Evolutionary conservation across 2,797 vertebrate genomes (phyloP).

Genomic region (Gymnocypris eckloni): DNA sequence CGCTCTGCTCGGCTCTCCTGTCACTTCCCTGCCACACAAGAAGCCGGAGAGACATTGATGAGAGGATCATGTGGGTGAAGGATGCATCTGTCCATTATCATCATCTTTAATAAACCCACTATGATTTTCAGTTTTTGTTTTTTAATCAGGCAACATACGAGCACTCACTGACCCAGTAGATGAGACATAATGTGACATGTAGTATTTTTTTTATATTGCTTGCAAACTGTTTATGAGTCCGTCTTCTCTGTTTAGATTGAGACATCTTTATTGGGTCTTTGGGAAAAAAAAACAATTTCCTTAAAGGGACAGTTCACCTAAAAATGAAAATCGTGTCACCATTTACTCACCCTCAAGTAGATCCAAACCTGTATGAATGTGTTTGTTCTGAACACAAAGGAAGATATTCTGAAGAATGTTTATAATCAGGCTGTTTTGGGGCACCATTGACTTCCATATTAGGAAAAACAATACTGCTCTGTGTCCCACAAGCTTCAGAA

Average conservation of each 20-base stretch:
- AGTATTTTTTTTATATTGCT: conserved; percentile 27
- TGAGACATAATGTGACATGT: conserved; percentile 55
- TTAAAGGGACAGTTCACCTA: no score
- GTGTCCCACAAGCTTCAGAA: no score
- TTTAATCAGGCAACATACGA: conserved; percentile 71
- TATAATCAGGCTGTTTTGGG: no score
- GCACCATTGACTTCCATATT: no score
- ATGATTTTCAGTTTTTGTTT: conserved; percentile 49
- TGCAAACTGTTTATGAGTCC: not conserved
- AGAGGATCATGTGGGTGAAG: conserved; percentile 34
- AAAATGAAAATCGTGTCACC: no score
- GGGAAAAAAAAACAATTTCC: no score
- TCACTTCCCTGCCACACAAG: conserved; percentile 32
- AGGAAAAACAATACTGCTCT: no score
- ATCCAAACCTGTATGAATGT: no score
- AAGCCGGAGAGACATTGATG: conserved; percentile 20
- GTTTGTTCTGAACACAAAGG: no score
- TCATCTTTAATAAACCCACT: conserved; percentile 74
- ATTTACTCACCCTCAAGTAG: no score
- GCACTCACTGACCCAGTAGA: conserved; percentile 73
- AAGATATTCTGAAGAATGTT: no score
- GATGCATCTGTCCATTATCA: conserved; percentile 66
- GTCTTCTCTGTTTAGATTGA: conserved; percentile 1
- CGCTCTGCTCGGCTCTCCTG: conserved; percentile 17
- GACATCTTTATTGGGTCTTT: not conserved